These are phyloP conservation scores for Chrysolina oricalcia DNA, from an alignment of 2,888 invertebrate species.

Conservation along the genomic window DNA sequence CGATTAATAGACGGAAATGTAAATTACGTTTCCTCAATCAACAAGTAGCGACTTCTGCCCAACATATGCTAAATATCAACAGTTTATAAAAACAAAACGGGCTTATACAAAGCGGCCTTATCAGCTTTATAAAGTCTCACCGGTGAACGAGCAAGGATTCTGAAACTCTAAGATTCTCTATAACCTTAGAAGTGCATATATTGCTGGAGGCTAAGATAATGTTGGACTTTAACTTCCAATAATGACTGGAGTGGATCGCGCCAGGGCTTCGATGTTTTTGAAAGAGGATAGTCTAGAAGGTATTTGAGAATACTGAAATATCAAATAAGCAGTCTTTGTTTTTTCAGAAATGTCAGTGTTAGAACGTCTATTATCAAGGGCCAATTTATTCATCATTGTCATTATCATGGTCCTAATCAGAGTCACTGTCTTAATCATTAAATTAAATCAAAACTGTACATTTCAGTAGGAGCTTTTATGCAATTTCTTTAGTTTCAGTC, in stretches of 20 bases:
- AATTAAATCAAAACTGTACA: too few species aligned
- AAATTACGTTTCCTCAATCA: neutral
- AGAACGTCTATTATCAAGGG: too few species aligned
- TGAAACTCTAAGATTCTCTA: constrained; percentile 12
- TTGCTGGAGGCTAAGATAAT: neutral
- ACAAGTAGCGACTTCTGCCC: neutral
- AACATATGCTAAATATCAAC: neutral
- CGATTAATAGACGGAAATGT: neutral
- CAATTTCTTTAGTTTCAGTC: too few species aligned
- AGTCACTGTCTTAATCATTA: too few species aligned
- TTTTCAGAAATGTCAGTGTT: neutral
- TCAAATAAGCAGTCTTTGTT: neutral
- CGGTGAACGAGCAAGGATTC: neutral
- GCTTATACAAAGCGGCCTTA: neutral
- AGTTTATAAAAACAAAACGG: neutral
- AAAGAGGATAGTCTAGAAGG: neutral
- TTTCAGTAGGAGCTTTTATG: too few species aligned
- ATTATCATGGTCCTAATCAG: too few species aligned
- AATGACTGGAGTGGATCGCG: neutral
- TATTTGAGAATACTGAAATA: neutral
- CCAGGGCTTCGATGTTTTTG: neutral
- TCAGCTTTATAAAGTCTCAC: neutral
- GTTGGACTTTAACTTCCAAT: neutral
- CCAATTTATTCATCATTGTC: too few species aligned
- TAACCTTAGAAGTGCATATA: constrained; percentile 5